These are phyloP conservation scores for Anguilla anguilla DNA, from an alignment of 2,797 vertebrate species.

Conservation along the genomic window DNA sequence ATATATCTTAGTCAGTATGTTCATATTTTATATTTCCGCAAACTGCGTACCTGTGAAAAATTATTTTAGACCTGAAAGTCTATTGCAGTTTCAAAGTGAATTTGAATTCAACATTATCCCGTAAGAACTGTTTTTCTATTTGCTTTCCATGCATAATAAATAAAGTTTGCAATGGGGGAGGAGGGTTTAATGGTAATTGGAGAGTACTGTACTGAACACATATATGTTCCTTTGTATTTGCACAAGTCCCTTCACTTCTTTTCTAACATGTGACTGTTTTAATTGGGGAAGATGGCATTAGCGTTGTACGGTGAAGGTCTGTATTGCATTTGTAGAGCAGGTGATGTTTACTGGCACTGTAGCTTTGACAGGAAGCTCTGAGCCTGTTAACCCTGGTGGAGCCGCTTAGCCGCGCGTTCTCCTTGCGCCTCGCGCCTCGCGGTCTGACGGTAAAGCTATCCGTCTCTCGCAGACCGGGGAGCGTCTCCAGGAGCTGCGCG, in stretches of 20 bases:
- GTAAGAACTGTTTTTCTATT: neutral
- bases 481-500: constrained; percentile 83
- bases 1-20: neutral
- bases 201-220: too few species aligned
- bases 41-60: neutral
- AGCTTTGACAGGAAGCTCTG: neutral
- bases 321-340: neutral
- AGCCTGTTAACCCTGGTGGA: neutral
- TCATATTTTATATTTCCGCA: neutral
- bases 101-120: neutral
- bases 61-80: neutral
- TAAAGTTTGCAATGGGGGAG: neutral
- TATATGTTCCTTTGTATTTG: neutral
- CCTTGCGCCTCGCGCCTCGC: too few species aligned
- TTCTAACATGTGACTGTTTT: neutral
- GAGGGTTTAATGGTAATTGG: neutral
- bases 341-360: neutral
- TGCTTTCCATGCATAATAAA: neutral
- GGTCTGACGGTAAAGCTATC: neutral
- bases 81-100: neutral
- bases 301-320: neutral
- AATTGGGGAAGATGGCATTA: too few species aligned
- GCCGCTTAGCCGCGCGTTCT: neutral
- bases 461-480: constrained; percentile 82
- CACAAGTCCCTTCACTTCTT: neutral